These are phyloP conservation scores for Neotoma lepida DNA, from an alignment of 2,113 vertebrate genomes.

Conservation along the genomic window DNA sequence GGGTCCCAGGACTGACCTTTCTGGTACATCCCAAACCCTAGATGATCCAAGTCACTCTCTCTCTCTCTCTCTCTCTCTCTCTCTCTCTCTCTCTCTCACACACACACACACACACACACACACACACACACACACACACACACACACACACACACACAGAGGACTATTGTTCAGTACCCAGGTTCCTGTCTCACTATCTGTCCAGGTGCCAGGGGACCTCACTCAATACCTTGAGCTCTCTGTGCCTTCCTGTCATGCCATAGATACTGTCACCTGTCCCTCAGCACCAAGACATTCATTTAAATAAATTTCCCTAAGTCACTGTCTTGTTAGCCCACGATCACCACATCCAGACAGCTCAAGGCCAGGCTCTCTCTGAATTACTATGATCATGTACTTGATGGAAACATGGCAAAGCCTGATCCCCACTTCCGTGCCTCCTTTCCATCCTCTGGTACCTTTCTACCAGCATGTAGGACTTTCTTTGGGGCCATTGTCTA, in stretches of 20 bases:
- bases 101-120: background rate
- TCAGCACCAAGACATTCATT: background rate
- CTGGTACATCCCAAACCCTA: background rate
- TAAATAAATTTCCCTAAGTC: background rate
- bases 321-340: background rate
- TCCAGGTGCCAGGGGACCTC: background rate
- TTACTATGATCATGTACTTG: background rate
- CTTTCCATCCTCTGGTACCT: background rate
- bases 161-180: background rate
- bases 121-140: background rate
- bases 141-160: background rate
- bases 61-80: background rate
- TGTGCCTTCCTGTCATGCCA: rapidly evolving
- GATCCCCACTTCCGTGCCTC: background rate
- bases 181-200: background rate
- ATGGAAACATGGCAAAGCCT: background rate
- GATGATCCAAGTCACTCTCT: background rate
- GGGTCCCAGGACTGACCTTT: background rate
- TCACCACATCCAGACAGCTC: background rate
- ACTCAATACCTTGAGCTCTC: background rate
- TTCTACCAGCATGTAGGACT: background rate
- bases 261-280: background rate
- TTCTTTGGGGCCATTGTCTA: background rate
- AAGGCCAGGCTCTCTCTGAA: background rate
- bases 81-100: no score